These are phyloP conservation scores for Xestia rhomboidea DNA, from an alignment of 2,888 invertebrate genomes.

Conservation along the genomic window DNA sequence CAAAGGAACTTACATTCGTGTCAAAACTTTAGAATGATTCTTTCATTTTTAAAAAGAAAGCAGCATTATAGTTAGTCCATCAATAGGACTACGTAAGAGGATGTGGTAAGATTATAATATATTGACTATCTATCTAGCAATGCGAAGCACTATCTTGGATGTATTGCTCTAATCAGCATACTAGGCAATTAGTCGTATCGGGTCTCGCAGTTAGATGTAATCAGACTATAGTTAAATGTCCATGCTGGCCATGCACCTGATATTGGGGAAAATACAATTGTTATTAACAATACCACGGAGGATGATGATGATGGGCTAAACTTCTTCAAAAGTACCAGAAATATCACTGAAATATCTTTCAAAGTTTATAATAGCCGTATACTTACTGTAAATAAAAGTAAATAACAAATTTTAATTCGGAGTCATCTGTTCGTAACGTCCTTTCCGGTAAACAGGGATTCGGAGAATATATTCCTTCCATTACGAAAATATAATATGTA, in stretches of 20 bases:
- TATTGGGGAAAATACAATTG: conserved; percentile 10
- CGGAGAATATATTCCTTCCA: conserved; percentile 44
- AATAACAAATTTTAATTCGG: conserved; percentile 36
- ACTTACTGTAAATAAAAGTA: conserved; percentile 14
- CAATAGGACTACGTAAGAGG: neutral
- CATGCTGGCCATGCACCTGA: conserved; percentile 11
- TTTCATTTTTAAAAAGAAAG: neutral
- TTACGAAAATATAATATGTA: conserved; percentile 21
- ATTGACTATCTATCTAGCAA: neutral
- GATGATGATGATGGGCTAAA: neutral
- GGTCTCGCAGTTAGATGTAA: conserved; percentile 33
- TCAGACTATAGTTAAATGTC: conserved; percentile 17
- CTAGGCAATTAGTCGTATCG: conserved; percentile 20
- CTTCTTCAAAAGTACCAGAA: neutral
- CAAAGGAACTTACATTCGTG: conserved; percentile 26
- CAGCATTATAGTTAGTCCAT: neutral
- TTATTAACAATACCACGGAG: neutral
- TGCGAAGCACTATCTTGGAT: neutral
- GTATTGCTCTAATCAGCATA: conserved; percentile 31
- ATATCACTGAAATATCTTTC: neutral
- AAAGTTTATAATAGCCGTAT: neutral
- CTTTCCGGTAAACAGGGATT: conserved; percentile 45
- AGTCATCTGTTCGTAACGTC: conserved; percentile 43
- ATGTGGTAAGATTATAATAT: neutral
- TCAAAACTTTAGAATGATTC: neutral